Percentiles rank a stretch among this genome's conserved stretches.
phyloP scores from a whole-genome alignment of 1,140 invertebrate genomes.

The Pygmarrhopalites habei region DNA sequence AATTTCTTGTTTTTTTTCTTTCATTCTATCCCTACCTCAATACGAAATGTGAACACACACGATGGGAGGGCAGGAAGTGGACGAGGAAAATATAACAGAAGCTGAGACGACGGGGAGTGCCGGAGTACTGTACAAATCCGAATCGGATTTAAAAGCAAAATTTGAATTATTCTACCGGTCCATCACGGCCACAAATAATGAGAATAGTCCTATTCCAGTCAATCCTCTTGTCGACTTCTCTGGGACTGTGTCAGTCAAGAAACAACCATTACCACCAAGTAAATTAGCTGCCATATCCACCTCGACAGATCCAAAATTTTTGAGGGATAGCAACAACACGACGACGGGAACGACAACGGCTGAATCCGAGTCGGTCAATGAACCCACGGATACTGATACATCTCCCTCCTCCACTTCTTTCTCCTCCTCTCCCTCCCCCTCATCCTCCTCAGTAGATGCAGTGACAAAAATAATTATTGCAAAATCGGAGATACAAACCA shows the following conservation, averaged over 20 bases:
- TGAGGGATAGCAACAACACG: too few relatives aligned
- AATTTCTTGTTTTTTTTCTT: too few relatives aligned
- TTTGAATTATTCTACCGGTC: slow-evolving; percentile 41
- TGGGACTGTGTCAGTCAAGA: neutral
- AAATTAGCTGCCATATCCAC: neutral
- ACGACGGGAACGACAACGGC: too few relatives aligned
- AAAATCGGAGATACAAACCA: neutral
- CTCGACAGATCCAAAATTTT: neutral
- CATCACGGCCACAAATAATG: slow-evolving; percentile 19
- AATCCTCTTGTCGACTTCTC: too few relatives aligned
- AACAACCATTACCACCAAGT: neutral
- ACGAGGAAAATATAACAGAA: slow-evolving; percentile 48
- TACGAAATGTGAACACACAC: too few relatives aligned
- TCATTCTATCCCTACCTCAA: too few relatives aligned
- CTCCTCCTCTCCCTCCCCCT: too few relatives aligned
- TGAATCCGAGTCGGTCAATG: too few relatives aligned
- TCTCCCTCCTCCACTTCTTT: too few relatives aligned
- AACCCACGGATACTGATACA: too few relatives aligned
- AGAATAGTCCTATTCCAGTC: neutral
- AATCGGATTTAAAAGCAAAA: slow-evolving; percentile 41
- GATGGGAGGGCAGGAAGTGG: slow-evolving; percentile 56
- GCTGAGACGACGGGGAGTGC: slow-evolving; percentile 31
- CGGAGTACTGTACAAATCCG: slow-evolving; percentile 39
- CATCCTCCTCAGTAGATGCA: too few relatives aligned
- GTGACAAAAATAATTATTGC: too few relatives aligned